A percentile compares a stretch with the other conserved stretches of the same genome.
Evolutionary conservation across 1,140 invertebrate species (phyloP).

Genomic region (Leucophenga varia): DNA sequence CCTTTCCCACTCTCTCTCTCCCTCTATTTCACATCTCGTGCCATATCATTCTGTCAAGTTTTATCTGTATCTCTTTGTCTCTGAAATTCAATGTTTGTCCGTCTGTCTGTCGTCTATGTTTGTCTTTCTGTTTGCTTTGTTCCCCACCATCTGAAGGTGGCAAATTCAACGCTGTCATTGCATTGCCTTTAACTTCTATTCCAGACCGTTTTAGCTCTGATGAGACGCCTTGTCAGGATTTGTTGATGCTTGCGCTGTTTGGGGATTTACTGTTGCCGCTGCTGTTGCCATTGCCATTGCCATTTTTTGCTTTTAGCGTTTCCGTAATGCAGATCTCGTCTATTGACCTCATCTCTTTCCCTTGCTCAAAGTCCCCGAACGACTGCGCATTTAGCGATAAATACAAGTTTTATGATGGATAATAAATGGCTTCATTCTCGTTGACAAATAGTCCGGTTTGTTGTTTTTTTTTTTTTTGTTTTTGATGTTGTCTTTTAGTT

Average conservation of each 20-base stretch:
- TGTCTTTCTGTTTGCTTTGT: constrained; percentile 42
- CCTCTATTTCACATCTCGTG: no score
- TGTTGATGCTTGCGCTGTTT: constrained; percentile 22
- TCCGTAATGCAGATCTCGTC: neutral
- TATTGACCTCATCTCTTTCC: no score
- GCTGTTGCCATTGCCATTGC: neutral
- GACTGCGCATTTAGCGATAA: constrained; percentile 51
- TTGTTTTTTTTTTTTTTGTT: no score
- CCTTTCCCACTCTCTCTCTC: neutral
- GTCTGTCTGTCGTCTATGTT: constrained; percentile 26
- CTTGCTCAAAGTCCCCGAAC: no score
- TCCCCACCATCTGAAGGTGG: no score
- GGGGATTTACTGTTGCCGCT: no score
- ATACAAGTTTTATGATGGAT: constrained; percentile 57
- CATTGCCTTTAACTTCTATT: no score
- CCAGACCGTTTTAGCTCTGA: no score
- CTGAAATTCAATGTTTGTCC: no score
- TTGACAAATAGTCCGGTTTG: constrained; percentile 54
- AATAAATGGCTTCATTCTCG: constrained; percentile 56
- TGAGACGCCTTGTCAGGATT: constrained; percentile 29
- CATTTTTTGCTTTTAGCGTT: neutral
- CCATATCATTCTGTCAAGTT: no score
- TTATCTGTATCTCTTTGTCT: neutral
- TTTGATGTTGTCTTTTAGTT: constrained; percentile 49
- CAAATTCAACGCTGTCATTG: no score